Conservation (phyloP, 2,797 vertebrate genomes). For the Gallinago solitaria region DNA sequence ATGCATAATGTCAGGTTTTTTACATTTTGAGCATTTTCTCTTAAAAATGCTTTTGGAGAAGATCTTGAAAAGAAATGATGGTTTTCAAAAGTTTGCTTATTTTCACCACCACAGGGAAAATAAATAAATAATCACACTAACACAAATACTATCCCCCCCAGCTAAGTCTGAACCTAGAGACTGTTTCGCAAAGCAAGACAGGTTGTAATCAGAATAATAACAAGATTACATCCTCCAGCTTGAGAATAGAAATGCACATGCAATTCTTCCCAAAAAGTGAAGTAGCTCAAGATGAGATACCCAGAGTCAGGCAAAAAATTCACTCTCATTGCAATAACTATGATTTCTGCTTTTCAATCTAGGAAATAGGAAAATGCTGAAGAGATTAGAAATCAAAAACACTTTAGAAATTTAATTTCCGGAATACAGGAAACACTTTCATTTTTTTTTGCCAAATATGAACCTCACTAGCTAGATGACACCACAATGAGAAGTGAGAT, state of each 20-base stretch:
- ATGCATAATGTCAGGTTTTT: neutral
- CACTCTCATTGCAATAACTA: neutral
- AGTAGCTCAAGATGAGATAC: neutral
- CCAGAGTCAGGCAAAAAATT: neutral
- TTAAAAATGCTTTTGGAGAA: neutral
- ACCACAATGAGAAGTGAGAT: neutral
- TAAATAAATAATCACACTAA: neutral
- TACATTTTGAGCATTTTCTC: neutral
- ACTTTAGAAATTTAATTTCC: neutral
- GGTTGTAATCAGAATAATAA: neutral
- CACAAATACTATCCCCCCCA: rapidly evolving
- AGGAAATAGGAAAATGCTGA: neutral
- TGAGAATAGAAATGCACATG: neutral
- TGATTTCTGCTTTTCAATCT: neutral
- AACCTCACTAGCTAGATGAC: neutral
- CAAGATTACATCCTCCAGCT: neutral
- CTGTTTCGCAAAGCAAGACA: neutral
- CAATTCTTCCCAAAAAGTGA: neutral
- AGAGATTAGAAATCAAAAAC: neutral
- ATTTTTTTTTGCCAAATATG: neutral
- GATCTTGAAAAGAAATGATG: neutral
- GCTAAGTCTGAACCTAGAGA: neutral
- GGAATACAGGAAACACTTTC: neutral
- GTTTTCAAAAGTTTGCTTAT: neutral
- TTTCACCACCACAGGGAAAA: rapidly evolving